These are phyloP conservation scores for Serilophus lunatus DNA, from an alignment of 2,113 vertebrate genomes.

Conservation along the genomic window DNA sequence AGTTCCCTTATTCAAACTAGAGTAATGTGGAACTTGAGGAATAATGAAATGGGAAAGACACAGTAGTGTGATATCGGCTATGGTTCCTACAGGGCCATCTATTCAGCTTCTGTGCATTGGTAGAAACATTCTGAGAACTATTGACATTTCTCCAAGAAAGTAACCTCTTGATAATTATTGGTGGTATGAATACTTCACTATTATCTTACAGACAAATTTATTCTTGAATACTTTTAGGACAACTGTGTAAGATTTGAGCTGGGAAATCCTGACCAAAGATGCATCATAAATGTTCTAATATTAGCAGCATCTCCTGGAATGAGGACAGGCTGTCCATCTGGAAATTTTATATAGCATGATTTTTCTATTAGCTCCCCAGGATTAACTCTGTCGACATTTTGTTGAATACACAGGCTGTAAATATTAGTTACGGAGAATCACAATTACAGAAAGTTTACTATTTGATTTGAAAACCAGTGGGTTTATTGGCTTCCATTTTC, in stretches of 20 bases:
- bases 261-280: neutral
- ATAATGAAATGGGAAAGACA: neutral
- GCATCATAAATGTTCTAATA: constrained; percentile 9
- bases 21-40: neutral
- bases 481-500: neutral
- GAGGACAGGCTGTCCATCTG: constrained; percentile 14
- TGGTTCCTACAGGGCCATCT: neutral
- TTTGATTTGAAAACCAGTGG: neutral
- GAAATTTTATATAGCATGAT: neutral
- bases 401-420: neutral
- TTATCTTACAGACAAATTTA: neutral
- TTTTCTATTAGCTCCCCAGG: neutral
- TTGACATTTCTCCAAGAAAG: neutral
- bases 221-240: neutral
- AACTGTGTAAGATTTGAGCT: neutral
- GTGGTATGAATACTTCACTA: fast-evolving
- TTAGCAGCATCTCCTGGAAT: neutral
- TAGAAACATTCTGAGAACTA: neutral
- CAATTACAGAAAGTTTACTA: neutral
- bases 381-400: neutral
- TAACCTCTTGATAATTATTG: neutral
- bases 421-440: neutral
- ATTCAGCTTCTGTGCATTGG: neutral
- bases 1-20: neutral
- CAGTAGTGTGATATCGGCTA: neutral